Evolutionary conservation across 2,888 invertebrate genomes (phyloP).

Genomic region (Aricia artaxerxes): DNA sequence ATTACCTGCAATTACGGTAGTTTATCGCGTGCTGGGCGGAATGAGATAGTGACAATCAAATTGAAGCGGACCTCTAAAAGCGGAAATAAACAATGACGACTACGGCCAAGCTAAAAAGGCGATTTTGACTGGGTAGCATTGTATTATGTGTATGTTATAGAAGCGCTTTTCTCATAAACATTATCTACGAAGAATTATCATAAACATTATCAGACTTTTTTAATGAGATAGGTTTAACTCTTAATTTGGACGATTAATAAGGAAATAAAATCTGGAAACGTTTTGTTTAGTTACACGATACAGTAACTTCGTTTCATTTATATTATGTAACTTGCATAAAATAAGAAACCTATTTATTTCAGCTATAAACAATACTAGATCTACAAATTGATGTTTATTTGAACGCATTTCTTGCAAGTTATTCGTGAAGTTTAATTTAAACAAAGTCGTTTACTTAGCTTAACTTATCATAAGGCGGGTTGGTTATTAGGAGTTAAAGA

Average conservation of each 20-base stretch:
- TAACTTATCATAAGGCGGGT: neutral
- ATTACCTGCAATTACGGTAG: neutral
- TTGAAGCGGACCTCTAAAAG: too few species aligned
- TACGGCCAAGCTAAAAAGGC: too few species aligned
- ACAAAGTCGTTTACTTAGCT: conserved; percentile 1
- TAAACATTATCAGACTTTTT: too few species aligned
- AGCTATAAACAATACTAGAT: neutral
- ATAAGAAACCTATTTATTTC: neutral
- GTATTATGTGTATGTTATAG: too few species aligned
- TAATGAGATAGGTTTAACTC: too few species aligned
- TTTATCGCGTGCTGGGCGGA: neutral
- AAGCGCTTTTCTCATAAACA: too few species aligned
- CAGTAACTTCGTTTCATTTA: neutral
- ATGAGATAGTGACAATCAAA: neutral
- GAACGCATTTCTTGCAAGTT: neutral
- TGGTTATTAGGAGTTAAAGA: conserved; percentile 16
- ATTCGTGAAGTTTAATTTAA: neutral
- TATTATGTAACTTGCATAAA: neutral
- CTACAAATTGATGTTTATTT: neutral
- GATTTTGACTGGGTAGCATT: too few species aligned
- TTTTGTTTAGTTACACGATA: too few species aligned
- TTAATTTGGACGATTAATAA: too few species aligned
- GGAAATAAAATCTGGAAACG: too few species aligned
- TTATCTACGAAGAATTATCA: too few species aligned
- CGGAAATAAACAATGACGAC: too few species aligned